Evolutionary conservation across 1,140 invertebrate genomes (phyloP), one percentile per base, ranked within the genome.

Genomic region (Philaenus spumarius): DNA sequence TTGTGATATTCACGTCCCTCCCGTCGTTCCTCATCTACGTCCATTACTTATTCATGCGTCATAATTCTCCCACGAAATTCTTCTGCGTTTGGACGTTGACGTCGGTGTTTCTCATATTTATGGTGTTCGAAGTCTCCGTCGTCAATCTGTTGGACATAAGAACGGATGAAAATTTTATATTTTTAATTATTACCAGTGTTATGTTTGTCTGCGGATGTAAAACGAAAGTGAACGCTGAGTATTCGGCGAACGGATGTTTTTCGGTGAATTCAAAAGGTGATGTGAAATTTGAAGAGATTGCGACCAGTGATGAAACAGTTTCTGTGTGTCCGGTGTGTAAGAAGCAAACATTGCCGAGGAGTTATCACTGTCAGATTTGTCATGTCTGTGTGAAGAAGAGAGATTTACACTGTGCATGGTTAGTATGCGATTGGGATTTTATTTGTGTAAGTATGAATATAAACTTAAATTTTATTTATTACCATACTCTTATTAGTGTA

Each of bases 21-120:
- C 80, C 76, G 14, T 73, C 83, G 50, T 71, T 81, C 39, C 72
- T 83, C n/a, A 77, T 81, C 47, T 84, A 83, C 60, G 66, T 82
- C n/a, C 70, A 80, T 55, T 76, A 77, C 34, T 78, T 80, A 64
- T 83, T 79, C 46, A 71, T 76, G 39, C 77, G 79, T 66, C 80
- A 80, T 68, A 73, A 80, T 69, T 75, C 73, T 37, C 76, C 78
- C 35, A 82, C 83, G 15, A 80, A 81, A 62, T 86, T 87, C 68
- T 87, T 85, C 68, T 72, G 81, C 58, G 76, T 80, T 39, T 87
- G 85, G 85, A 78, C 80, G 6, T 70, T 83, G 14, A 79, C 79
- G 19, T 85, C 85, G 22, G 73, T 80, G 22, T 58, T 81, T 15
- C 75, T 78, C 61, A 68, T 87, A 63, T 80, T 84, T 67, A 63